A percentile compares a stretch with the other conserved stretches of the same genome.
Evolutionary conservation across 2,113 vertebrate genomes (phyloP).

Genomic region (Strix aluco): DNA sequence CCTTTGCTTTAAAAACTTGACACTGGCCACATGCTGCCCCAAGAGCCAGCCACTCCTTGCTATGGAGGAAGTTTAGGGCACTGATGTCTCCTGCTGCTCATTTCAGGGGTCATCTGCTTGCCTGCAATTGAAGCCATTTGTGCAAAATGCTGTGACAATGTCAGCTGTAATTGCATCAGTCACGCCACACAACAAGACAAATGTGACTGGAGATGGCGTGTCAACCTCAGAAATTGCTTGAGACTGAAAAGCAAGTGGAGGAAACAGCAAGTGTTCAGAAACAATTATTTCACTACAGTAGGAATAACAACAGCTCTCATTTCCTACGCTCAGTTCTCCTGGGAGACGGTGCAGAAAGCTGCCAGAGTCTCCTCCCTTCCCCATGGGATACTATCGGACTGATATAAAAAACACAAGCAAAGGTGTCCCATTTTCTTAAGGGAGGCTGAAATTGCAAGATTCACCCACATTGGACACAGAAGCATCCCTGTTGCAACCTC

Average conservation of each 20-base stretch:
- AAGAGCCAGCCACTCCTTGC: background rate
- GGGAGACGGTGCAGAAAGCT: background rate
- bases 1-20: background rate
- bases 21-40: background rate
- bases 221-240: slow-evolving; percentile 8
- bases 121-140: background rate
- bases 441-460: background rate
- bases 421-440: background rate
- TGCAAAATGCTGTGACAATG: background rate
- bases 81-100: background rate
- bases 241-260: slow-evolving; percentile 2
- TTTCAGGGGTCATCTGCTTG: background rate
- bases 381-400: background rate
- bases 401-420: background rate
- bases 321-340: background rate
- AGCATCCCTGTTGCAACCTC: background rate
- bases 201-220: slow-evolving; percentile 6
- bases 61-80: background rate
- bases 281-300: background rate
- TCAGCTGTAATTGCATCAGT: slow-evolving; percentile 25
- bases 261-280: background rate
- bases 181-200: background rate
- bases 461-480: background rate
- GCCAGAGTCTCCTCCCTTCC: background rate
- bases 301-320: background rate